These are phyloP conservation scores for Cerastis leucographa DNA, from an alignment of 2,888 invertebrate species.

Conservation along the genomic window DNA sequence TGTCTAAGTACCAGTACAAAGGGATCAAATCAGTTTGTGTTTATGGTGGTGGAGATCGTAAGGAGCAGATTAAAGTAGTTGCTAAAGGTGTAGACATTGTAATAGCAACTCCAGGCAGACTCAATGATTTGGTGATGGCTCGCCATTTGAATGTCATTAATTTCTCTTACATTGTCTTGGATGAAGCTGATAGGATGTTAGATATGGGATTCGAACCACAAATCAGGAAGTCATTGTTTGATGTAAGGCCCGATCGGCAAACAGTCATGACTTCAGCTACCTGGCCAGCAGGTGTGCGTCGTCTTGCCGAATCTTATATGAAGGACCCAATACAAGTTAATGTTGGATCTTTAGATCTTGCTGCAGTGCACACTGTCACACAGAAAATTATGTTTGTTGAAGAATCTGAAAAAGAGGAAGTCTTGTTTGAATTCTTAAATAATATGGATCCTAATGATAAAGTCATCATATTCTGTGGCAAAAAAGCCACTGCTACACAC, in stretches of 20 bases:
- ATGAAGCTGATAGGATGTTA: conserved; percentile 97
- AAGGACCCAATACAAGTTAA: conserved; percentile 97
- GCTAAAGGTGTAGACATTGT: conserved; percentile 97
- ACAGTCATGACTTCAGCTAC: conserved; percentile 99
- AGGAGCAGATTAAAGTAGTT: conserved; percentile 94
- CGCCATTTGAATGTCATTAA: conserved; percentile 93
- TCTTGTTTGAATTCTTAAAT: conserved; percentile 92
- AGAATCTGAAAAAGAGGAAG: conserved; percentile 92
- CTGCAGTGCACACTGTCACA: conserved; percentile 96
- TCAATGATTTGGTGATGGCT: conserved; percentile 96
- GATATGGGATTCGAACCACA: conserved; percentile 97
- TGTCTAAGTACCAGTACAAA: conserved; percentile 96
- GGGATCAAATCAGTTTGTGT: conserved; percentile 97
- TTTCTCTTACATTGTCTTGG: conserved; percentile 97
- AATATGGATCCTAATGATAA: conserved; percentile 95
- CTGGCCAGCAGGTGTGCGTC: conserved; percentile 97
- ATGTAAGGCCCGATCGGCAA: conserved; percentile 96
- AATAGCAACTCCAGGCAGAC: conserved; percentile 98
- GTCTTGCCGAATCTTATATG: conserved; percentile 96
- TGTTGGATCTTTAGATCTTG: conserved; percentile 96
- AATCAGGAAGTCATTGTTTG: conserved; percentile 95
- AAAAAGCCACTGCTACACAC: conserved; percentile 95
- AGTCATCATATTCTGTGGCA: conserved; percentile 97
- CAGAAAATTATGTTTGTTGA: conserved; percentile 94
- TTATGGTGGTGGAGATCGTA: conserved; percentile 97